Percentiles rank a stretch among this genome's conserved stretches.
Conservation (phyloP, 2,797 vertebrate genomes). For the Lemur catta region DNA sequence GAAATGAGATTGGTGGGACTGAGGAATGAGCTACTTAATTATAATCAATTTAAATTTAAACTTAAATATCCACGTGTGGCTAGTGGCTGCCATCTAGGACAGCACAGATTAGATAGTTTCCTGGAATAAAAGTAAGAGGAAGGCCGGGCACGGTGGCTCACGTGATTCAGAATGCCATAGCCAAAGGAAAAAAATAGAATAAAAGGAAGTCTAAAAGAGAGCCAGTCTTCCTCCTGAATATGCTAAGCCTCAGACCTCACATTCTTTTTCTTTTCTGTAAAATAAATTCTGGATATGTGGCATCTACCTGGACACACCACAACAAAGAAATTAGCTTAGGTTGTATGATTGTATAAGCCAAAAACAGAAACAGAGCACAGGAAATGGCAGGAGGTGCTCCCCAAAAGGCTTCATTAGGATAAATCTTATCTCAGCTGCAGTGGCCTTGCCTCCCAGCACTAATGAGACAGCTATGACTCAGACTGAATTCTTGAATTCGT, state of each 20-base stretch:
- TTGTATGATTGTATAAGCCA: constrained; percentile 8
- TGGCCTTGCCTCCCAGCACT: not conserved
- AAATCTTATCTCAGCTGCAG: not conserved
- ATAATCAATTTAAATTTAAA: not conserved
- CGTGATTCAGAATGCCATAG: not conserved
- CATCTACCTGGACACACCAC: not conserved
- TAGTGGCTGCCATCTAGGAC: not conserved
- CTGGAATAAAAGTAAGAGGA: not conserved
- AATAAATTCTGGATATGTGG: not conserved
- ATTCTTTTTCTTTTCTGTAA: not conserved
- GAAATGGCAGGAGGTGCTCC: constrained; percentile 31
- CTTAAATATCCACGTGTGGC: not conserved
- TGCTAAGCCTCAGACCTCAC: not conserved
- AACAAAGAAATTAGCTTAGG: not conserved
- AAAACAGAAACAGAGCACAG: constrained; percentile 9
- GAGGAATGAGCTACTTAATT: not conserved
- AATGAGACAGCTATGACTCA: constrained; percentile 34
- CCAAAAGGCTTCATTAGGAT: constrained; percentile 26
- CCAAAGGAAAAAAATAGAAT: not conserved
- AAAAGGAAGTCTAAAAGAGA: not conserved
- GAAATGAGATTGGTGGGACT: not conserved
- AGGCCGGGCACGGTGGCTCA: not conserved
- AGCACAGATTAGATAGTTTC: not conserved
- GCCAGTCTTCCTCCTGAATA: not conserved
- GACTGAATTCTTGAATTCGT: constrained; percentile 2